Evolutionary conservation across 2,113 vertebrate species (phyloP).

Genomic region (Xerus inauris): DNA sequence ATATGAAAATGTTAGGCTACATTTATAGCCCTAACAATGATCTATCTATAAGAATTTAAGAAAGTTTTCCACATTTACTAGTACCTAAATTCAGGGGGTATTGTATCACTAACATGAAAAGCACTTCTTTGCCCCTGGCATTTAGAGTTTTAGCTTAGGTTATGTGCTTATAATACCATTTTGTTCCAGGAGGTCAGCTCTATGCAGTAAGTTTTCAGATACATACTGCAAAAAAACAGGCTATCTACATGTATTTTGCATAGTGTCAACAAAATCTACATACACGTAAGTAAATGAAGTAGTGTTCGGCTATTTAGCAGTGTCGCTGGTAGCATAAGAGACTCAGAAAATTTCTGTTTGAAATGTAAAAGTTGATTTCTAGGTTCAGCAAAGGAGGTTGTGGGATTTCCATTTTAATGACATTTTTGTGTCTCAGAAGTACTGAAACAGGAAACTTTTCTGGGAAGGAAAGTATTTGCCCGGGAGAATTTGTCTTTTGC

Average conservation of each 20-base stretch:
- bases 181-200: neutral
- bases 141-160: neutral
- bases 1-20: neutral
- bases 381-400: neutral
- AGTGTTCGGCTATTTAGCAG: neutral
- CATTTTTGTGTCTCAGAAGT: constrained; percentile 46
- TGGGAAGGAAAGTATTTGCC: constrained; percentile 82
- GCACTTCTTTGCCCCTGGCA: neutral
- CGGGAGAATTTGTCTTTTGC: constrained; percentile 85
- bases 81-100: neutral
- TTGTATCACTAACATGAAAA: neutral
- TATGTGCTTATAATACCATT: neutral
- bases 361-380: neutral
- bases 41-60: neutral
- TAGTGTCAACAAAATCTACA: neutral
- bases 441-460: constrained; percentile 76
- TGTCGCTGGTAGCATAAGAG: neutral
- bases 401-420: constrained; percentile 55
- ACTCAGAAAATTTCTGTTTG: neutral
- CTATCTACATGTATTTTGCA: neutral
- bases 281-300: neutral
- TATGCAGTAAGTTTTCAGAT: neutral
- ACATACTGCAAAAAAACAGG: neutral
- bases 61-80: neutral
- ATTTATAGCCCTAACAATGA: neutral